These are phyloP conservation scores for Panthera uncia DNA, from an alignment of 2,113 vertebrate species.

Conservation along the genomic window DNA sequence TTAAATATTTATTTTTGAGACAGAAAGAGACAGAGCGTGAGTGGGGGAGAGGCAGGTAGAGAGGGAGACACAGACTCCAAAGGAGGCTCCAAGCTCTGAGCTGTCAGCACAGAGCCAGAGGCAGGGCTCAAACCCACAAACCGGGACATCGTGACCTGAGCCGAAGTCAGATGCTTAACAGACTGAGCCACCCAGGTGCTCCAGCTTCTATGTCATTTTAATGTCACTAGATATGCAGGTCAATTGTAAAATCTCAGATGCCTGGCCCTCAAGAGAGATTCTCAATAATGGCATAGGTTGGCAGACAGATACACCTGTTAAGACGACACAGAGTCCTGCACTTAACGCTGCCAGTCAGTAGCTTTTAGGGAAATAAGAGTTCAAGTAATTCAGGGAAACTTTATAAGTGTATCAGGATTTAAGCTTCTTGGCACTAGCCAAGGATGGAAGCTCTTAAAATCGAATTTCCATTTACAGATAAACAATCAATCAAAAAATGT, in stretches of 20 bases:
- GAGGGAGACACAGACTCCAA: too few species aligned
- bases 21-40: too few species aligned
- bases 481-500: neutral
- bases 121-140: too few species aligned
- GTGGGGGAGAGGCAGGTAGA: too few species aligned
- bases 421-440: neutral
- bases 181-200: too few species aligned
- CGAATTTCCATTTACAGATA: neutral
- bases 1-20: too few species aligned
- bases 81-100: too few species aligned
- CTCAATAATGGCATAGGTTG: neutral
- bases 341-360: neutral
- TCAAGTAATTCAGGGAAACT: neutral
- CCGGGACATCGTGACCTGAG: too few species aligned
- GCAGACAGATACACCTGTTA: neutral
- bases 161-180: too few species aligned
- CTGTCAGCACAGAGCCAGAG: too few species aligned
- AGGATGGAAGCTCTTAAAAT: neutral
- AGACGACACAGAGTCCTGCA: neutral
- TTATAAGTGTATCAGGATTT: neutral
- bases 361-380: neutral
- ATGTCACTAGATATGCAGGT: neutral
- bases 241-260: neutral
- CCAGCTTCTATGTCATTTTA: neutral
- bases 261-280: neutral